Base-by-base conservation (phyloP, 2,113 vertebrate genomes). In the Pogona vitticeps region DNA sequence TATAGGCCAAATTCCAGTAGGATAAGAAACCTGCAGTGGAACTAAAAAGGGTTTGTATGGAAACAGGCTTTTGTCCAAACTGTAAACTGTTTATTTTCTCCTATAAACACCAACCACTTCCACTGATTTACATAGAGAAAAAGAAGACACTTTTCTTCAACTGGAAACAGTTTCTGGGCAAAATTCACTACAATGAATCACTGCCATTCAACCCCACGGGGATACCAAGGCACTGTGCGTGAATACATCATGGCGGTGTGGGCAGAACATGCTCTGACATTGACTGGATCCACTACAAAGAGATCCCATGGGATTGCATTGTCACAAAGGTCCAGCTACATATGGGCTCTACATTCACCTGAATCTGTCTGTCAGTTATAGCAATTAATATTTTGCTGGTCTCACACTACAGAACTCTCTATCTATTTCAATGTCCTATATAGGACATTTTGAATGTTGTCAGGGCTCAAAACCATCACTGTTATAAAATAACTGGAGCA, bases 401-500 rank as follows among this genome's bases (percentile, higher is more conserved):
- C 65, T 26, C 23, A 52, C 46, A 52, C 46, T 52, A 52, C 46
- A 52, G 46, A 52, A 61, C 28, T 26, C 52, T 21, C 46, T 61
- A 56, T 21, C 46, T 61, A 56, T 17, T 0, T 76, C 42, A 36
- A 76, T 36, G 28, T 85, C 33, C 1, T 26, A 59, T 76, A 83
- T 18, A 40, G 36, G 89, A 68, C 12, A 36, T 17, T 23, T 0
- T 0, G 56, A 14, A 15, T 83, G 10, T 0, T 71, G 58, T 14
- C 59, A 71, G 15, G 6, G 1, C 14, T 82, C 3, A n/a, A 89
- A 86, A 59, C 77, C 18, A 59, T 59, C 76, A 58, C 23, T 3
- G 13, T 18, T 17, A 80, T 86, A 76, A 91, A 88, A 20, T 58
- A n/a, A 91, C n/a, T 83, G 89, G 28, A 72, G 3, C 80, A 91